Base-by-base conservation (phyloP, 2,113 vertebrate species). In the Rostratula benghalensis region DNA sequence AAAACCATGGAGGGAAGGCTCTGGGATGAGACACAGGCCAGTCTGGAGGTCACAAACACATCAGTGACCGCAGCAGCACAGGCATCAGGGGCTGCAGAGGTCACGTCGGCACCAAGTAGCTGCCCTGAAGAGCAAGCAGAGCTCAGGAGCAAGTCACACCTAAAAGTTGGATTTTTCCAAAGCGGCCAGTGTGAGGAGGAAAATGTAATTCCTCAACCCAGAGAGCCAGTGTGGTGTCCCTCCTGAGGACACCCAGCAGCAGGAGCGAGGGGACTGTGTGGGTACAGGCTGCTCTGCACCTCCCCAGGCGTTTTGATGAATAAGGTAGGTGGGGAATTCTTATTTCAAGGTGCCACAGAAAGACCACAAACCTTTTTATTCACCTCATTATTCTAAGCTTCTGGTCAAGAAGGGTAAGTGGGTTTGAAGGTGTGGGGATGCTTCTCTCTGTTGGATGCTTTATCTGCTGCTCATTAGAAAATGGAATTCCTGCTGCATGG, bases 261-360 rank as follows among this genome's bases (percentile, higher is more conserved):
- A 33, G 67, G 70, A 79, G n/a, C 3, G 2, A 35, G 50, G 48
- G 28, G 20, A 33, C n/a, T 3, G 10, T 0, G 0, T 6, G 48
- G 83, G 17, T 4, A 23, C 10, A 2, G 37, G 53, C 53, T 71
- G 46, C 51, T 85, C n/a, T 1, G 2, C 6, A 3, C 1, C 1
- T 53, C 51, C 37, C 35, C 35, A 33, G 20, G 33, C 5, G 2
- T 65, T 87, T 39, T 61, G 64, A 50, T 35, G 7, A 61, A 51
- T 5, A 24, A 74, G 31, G 41, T 30, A 9, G 51, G 64, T 46
- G 51, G 43, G 70, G 51, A 83, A 81, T 39, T 37, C 67, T 22
- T 31, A 70, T 54, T 68, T 60, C 57, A 37, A 68, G 69, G 35
- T 59, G 48, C 19, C 14, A 8, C 43, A 43, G 46, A 25, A 74